Base-by-base conservation (phyloP, 1,140 invertebrate genomes). In the Rhagoletis pomonella region DNA sequence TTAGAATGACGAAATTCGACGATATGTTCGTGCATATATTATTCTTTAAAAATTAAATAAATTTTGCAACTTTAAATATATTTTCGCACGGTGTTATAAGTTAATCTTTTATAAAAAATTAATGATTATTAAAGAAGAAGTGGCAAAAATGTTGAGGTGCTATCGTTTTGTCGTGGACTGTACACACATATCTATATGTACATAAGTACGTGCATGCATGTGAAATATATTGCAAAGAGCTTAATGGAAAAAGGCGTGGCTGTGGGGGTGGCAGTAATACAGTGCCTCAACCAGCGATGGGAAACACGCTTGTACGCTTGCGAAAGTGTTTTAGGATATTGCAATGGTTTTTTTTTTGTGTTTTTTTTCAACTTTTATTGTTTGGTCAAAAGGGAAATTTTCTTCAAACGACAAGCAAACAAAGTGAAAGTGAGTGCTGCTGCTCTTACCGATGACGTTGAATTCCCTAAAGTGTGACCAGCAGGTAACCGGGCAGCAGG, bases 261-360 rank as follows among this genome's bases (percentile, higher is more conserved):
- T 39, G 6, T 3, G n/a, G 2, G 9, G 64, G 10, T 10, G 9
- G 9, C 19, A 3, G 64, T 29, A 42, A 10, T 9, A n/a, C 64
- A 47, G 14, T 1, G 69, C 12, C 42, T 4, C 12, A 1, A 5
- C 14, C 17, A 50, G 42, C 44, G 17, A 7, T 81, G 73, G 17
- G 17, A n/a, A 55, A 42, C 44, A 17, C 17, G 17, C 29, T 77
- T 47, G 17, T 6, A 5, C 17, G 19, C 10, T 17, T 19, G 69
- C 17, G n/a, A 81, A 81, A 81, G 9, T 29, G 47, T 81, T 81
- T 81, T 58, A 81, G 47, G 19, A 81, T 19, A 81, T 81, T 58
- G 73, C 73, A 55, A 55, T 55, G 47, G 44, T 29, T 81, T 81
- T 81, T 73, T 44, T 17, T 12, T 69, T 2, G n/a, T 73, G 0